Percentiles rank a stretch among this genome's conserved stretches.
Evolutionary conservation across 2,888 invertebrate genomes (phyloP).

Genomic region (Andrena dorsata): DNA sequence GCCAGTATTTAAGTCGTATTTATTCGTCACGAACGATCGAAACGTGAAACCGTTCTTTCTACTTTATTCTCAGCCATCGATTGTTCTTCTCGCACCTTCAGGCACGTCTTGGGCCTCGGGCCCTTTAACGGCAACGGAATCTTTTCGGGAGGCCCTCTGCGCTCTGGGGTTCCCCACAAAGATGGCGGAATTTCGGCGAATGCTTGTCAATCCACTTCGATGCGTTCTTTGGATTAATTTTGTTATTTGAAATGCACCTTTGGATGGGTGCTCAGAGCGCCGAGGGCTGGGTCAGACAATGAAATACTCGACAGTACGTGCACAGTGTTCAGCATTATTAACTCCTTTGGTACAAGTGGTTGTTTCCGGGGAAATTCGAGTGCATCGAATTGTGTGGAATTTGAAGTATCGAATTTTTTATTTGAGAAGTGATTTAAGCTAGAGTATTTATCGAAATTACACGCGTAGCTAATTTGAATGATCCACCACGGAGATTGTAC

Average conservation of each 20-base stretch:
- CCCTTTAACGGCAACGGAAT: not conserved
- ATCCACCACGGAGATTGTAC: conserved; percentile 10
- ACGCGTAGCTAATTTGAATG: not conserved
- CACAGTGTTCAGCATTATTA: conserved; percentile 43
- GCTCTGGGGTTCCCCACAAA: not conserved
- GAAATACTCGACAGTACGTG: conserved; percentile 36
- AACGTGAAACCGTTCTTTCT: not conserved
- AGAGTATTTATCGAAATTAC: conserved; percentile 33
- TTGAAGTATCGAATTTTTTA: no score
- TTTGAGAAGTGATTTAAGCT: not conserved
- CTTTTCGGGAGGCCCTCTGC: conserved; percentile 10
- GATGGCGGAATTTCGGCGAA: not conserved
- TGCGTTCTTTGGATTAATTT: not conserved
- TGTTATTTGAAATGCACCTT: not conserved
- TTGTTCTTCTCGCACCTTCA: conserved; percentile 35
- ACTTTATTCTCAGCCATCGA: conserved; percentile 31
- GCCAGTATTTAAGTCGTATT: conserved; percentile 78
- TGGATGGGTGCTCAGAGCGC: not conserved
- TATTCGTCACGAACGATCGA: conserved; percentile 64
- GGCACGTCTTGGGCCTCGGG: not conserved
- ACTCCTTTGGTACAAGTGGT: conserved; percentile 39
- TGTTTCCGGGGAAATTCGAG: not conserved
- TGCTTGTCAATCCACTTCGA: not conserved
- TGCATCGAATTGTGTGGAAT: not conserved
- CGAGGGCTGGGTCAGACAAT: not conserved